Evolutionary conservation across 1,140 invertebrate species (phyloP), one percentile per base, ranked within the genome.

Genomic region (Drosophila watanabei): DNA sequence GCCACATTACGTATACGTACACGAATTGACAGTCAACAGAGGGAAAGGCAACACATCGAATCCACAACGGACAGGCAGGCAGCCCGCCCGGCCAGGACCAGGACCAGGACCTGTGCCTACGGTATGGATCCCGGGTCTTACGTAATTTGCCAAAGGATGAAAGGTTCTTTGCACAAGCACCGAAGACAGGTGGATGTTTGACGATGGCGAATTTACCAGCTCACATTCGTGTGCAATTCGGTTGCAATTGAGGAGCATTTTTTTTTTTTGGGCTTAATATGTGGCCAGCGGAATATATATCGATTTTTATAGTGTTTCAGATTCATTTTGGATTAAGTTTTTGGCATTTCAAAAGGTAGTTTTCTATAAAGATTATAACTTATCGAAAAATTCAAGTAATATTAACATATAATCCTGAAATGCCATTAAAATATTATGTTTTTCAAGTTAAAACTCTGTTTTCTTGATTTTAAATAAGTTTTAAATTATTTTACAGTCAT

Each of bases 21-120:
- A 48, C 37, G 24, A 72, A 51, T 72, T 72, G 66, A 72, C 69
- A 72, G 60, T 65, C 60, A 75, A 75, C 72, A 75, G 35, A 59
- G n/a, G 30, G 37, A 32, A n/a, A 32, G 51, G 51, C 49, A 52
- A 52, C 49, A 52, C 49, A 52, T 52, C 49, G 49, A 52, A 52
- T 52, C 28, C 49, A 52, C 51, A 52, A n/a, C 51, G 51, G 51
- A 52, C 51, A 33, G 24, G 24, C 51, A 33, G n/a, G n/a, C n/a
- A n/a, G n/a, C n/a, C n/a, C n/a, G 28, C 30, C 30, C 14, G 4
- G 20, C 7, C 1, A 11, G 49, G 28, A 0, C 30, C 70, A 24
- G 28, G 4, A 13, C 7, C 1, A 11, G 49, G 28, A 0, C 30
- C 70, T 32, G 28, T 48, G 54, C 68, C 69, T 73, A 61, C 70